Conservation (phyloP, 2,797 vertebrate species). For the Chloroceryle inda region DNA sequence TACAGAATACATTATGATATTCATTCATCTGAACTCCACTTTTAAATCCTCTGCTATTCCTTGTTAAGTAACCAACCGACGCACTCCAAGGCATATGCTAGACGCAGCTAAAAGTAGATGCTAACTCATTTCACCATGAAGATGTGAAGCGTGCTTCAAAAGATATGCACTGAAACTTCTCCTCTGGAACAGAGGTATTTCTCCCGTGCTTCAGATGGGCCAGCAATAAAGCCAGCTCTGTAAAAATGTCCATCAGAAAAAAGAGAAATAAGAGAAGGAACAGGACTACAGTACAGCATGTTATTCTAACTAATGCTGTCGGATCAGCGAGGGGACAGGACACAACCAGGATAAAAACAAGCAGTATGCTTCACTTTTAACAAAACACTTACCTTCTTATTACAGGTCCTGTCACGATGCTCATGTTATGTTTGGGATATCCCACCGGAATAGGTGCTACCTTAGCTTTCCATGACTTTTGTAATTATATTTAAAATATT, state of each 20-base stretch:
- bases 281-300: neutral
- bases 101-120: neutral
- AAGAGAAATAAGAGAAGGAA: neutral
- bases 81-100: neutral
- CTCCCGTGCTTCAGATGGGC: neutral
- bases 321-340: neutral
- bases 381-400: neutral
- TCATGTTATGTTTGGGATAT: neutral
- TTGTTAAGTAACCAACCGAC: neutral
- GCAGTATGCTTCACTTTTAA: neutral
- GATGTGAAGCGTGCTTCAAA: neutral
- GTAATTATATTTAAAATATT: neutral
- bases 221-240: neutral
- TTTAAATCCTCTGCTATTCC: neutral
- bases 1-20: neutral
- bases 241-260: neutral
- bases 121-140: neutral
- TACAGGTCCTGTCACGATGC: neutral
- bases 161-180: neutral
- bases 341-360: rapidly evolving
- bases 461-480: neutral
- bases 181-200: neutral
- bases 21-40: neutral
- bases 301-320: neutral
- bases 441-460: neutral